Conservation (phyloP, 2,888 invertebrate genomes). For the Epinotia nisella region DNA sequence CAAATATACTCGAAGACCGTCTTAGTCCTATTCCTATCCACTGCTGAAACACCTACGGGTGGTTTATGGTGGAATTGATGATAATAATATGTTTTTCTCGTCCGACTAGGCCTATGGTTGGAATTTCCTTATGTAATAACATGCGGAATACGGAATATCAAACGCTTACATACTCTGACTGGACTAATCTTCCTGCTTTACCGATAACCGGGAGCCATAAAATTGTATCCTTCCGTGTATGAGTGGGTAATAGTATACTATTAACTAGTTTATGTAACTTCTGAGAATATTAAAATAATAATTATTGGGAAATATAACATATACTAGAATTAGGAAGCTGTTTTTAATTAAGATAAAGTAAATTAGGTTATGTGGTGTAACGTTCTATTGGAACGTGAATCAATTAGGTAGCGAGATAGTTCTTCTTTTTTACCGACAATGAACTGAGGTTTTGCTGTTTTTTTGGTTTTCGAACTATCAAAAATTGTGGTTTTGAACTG, state of each 20-base stretch:
- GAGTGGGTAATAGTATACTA: not conserved
- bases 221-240: constrained; percentile 44
- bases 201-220: constrained; percentile 44
- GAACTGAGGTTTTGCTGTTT: too few species aligned
- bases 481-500: too few species aligned
- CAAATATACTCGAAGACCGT: too few species aligned
- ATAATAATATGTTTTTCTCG: too few species aligned
- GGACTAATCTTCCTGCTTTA: constrained; percentile 49
- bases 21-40: too few species aligned
- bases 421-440: too few species aligned
- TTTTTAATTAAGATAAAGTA: not conserved
- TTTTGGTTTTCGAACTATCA: too few species aligned
- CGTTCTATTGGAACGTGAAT: not conserved
- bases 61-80: too few species aligned
- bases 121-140: constrained; percentile 1
- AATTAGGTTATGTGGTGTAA: not conserved
- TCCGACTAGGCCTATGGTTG: not conserved
- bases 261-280: not conserved
- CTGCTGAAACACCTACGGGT: too few species aligned
- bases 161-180: constrained; percentile 42
- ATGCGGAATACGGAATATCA: constrained; percentile 2
- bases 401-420: too few species aligned
- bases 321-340: not conserved
- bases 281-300: not conserved
- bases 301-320: not conserved